A percentile compares a stretch with the other conserved stretches of the same genome.
Conservation (phyloP, 1,140 invertebrate species). For the Apocrypta bakeri region DNA sequence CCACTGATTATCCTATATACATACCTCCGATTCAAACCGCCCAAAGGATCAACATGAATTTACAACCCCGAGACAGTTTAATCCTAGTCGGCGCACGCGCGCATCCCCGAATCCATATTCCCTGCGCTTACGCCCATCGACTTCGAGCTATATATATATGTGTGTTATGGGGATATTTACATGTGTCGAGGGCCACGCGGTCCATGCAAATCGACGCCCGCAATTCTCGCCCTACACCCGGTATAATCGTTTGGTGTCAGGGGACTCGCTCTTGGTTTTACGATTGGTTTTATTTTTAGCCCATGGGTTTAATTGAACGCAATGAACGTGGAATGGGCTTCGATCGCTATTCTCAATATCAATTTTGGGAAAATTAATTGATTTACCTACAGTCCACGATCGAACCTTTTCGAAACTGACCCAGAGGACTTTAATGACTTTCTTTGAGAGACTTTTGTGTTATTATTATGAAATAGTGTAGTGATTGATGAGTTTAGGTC, state of each 20-base stretch:
- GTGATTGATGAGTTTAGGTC: no score
- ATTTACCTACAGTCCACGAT: no score
- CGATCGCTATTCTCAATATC: no score
- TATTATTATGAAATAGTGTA: no score
- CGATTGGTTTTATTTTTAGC: neutral
- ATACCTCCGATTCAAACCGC: neutral
- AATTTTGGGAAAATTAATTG: no score
- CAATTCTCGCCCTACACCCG: neutral
- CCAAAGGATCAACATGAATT: conserved; percentile 22
- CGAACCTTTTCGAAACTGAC: no score
- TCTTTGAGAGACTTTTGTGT: no score
- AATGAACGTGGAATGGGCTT: no score
- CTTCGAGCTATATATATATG: neutral
- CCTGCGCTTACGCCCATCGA: neutral
- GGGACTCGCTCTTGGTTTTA: neutral
- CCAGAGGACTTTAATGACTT: no score
- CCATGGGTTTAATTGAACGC: no score
- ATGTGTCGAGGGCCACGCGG: neutral
- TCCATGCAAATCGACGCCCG: conserved; percentile 25
- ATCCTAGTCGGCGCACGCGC: conserved; percentile 9
- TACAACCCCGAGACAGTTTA: conserved; percentile 22
- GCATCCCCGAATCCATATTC: neutral
- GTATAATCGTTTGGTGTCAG: neutral
- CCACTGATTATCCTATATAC: neutral
- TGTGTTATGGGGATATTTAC: neutral